Percentiles rank a stretch among this genome's conserved stretches.
phyloP scores from a whole-genome alignment of 2,113 vertebrate species.

The Tretioscincus oriximinensis region DNA sequence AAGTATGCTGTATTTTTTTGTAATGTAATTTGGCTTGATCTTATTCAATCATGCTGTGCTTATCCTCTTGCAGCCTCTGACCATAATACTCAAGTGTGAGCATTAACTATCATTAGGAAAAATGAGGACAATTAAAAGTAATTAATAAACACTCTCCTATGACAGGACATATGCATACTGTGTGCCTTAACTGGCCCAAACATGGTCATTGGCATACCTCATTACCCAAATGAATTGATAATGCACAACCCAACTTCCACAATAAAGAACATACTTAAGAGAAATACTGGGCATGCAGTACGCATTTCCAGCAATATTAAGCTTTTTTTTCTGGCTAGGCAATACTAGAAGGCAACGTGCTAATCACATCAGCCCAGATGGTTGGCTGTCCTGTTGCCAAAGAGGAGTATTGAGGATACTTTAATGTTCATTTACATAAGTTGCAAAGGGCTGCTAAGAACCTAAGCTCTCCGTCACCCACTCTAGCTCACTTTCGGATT shows the following conservation, averaged over 20 bases:
- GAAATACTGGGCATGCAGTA: constrained; percentile 36
- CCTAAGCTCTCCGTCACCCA: constrained; percentile 34
- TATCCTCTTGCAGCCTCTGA: constrained; percentile 37
- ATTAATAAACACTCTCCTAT: constrained; percentile 67
- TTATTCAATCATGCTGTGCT: constrained; percentile 43
- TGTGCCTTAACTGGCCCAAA: constrained; percentile 53
- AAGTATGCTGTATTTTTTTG: background rate
- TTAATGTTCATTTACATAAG: constrained; percentile 62
- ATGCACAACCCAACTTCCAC: constrained; percentile 46
- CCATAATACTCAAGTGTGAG: constrained; percentile 50
- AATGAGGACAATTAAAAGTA: constrained; percentile 61
- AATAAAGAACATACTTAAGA: constrained; percentile 60
- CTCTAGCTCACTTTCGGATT: background rate
- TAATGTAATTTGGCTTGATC: constrained; percentile 29
- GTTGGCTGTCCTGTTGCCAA: constrained; percentile 63
- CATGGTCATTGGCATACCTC: constrained; percentile 58
- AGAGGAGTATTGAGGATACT: constrained; percentile 58
- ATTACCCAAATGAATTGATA: constrained; percentile 64
- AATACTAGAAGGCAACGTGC: constrained; percentile 65
- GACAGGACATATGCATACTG: constrained; percentile 62
- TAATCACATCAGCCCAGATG: constrained; percentile 72
- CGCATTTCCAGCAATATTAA: constrained; percentile 49
- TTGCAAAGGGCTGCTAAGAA: constrained; percentile 52
- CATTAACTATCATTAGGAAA: constrained; percentile 59
- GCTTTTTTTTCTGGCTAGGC: constrained; percentile 55